These are phyloP conservation scores for Alligator sinensis DNA, from an alignment of 2,113 vertebrate genomes.

Conservation along the genomic window DNA sequence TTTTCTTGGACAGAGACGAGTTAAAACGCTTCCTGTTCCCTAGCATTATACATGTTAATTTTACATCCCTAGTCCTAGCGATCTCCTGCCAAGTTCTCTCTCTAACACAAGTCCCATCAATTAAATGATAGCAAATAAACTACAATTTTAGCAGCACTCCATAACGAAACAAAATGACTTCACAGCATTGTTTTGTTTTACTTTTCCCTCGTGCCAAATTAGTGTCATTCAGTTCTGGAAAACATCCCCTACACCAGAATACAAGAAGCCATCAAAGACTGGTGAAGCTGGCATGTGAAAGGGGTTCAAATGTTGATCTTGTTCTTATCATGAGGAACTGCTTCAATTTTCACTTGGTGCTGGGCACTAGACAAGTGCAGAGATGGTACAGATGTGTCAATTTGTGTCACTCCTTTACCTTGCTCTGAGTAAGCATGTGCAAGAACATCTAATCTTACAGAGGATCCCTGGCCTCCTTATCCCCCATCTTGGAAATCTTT, in stretches of 20 bases:
- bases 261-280: background rate
- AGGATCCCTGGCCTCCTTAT: background rate
- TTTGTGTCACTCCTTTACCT: background rate
- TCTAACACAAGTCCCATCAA: constrained; percentile 12
- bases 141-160: background rate
- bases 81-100: background rate
- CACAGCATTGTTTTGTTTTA: constrained; percentile 5
- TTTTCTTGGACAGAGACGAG: background rate
- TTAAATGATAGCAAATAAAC: constrained; percentile 49
- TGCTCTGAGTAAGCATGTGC: background rate
- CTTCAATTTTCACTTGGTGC: background rate
- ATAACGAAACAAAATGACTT: constrained; percentile 8
- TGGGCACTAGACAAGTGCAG: background rate
- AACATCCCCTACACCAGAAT: background rate
- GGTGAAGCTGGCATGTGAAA: background rate
- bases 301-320: background rate
- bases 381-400: background rate
- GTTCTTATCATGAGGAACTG: background rate
- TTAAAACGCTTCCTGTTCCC: background rate
- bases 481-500: background rate
- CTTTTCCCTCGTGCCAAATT: background rate
- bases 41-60: background rate
- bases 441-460: background rate
- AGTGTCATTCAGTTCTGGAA: background rate
- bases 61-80: background rate